Percentiles rank a stretch among this genome's conserved stretches.
Evolutionary conservation across 2,888 invertebrate genomes (phyloP).

Genomic region (Tholera decimalis): DNA sequence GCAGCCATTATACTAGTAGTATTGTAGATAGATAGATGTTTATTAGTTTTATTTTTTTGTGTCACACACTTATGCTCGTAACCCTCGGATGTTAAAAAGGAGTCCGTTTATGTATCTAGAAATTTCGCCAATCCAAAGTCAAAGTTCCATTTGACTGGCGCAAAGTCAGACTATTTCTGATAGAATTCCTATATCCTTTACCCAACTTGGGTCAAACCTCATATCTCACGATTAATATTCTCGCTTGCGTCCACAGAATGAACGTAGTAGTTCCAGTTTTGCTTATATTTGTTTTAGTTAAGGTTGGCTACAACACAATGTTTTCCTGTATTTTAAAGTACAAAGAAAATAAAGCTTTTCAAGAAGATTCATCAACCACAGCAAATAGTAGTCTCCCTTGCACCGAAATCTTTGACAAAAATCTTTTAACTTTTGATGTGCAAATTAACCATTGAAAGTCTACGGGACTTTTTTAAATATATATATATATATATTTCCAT

Average conservation of each 20-base stretch:
- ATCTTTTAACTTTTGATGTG: constrained; percentile 62
- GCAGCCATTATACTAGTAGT: no score
- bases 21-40: no score
- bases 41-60: no score
- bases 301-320: background rate
- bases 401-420: constrained; percentile 38
- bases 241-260: background rate
- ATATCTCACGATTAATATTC: background rate
- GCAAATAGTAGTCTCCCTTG: constrained; percentile 5
- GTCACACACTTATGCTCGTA: no score
- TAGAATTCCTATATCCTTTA: background rate
- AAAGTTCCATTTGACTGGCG: no score
- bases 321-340: constrained; percentile 11
- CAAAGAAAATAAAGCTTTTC: constrained; percentile 11
- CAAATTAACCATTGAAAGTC: constrained; percentile 61
- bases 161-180: no score
- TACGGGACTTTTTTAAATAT: constrained; percentile 47
- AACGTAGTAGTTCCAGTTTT: background rate
- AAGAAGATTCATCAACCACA: constrained; percentile 35
- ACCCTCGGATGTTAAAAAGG: no score
- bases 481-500: constrained; percentile 41
- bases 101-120: no score
- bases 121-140: no score
- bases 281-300: background rate
- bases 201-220: no score